Percentiles rank a stretch among this genome's conserved stretches.
Evolutionary conservation across 2,888 invertebrate species (phyloP).

Genomic region (Xylota sylvarum): DNA sequence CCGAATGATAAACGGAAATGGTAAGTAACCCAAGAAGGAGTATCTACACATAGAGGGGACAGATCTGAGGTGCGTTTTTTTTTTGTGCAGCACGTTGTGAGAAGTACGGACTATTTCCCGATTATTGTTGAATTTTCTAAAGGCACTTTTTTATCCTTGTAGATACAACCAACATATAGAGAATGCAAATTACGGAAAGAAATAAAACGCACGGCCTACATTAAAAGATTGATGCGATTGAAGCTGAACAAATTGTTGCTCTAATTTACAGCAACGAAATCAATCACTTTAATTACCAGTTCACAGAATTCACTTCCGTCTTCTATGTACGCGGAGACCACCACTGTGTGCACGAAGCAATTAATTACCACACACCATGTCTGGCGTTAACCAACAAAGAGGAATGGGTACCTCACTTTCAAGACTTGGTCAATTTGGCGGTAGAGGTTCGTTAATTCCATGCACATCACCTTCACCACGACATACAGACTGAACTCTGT

Average conservation of each 20-base stretch:
- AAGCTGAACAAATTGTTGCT: not conserved
- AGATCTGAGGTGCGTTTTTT: too few species aligned
- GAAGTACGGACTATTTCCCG: too few species aligned
- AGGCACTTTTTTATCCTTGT: too few species aligned
- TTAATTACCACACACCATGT: constrained; percentile 38
- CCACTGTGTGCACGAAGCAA: constrained; percentile 10
- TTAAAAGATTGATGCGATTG: not conserved
- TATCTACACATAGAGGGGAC: not conserved
- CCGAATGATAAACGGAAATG: constrained; percentile 19
- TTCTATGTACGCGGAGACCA: not conserved
- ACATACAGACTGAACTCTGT: not conserved
- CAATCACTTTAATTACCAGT: constrained; percentile 21
- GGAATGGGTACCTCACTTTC: not conserved
- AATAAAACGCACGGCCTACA: not conserved
- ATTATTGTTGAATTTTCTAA: too few species aligned
- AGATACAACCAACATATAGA: too few species aligned
- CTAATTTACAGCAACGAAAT: not conserved
- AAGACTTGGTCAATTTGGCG: constrained; percentile 19
- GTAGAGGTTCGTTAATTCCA: constrained; percentile 33
- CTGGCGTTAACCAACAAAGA: not conserved
- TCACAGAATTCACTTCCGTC: constrained; percentile 30
- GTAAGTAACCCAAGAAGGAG: constrained; percentile 23
- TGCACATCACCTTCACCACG: not conserved
- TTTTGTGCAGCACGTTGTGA: too few species aligned
- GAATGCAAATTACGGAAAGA: too few species aligned